Evolutionary conservation across 2,797 vertebrate species (phyloP), one percentile per base, ranked within the genome.

Genomic region (Ctenosaura bakeri): DNA sequence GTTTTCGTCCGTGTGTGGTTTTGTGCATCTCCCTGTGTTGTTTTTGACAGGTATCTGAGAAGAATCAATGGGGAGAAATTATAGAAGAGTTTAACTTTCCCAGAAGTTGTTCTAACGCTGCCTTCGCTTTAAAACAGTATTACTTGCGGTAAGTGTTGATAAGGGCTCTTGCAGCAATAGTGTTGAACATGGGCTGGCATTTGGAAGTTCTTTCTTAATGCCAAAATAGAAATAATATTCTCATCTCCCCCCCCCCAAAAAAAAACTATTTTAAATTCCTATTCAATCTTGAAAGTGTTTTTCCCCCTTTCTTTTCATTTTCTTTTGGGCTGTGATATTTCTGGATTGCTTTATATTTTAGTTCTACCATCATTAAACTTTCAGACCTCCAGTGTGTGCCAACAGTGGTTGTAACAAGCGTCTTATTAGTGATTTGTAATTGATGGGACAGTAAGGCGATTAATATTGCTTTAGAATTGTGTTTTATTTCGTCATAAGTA

Each of bases 41-140:
- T 94, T 94, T 92, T 96, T 97, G 96, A 95, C 97, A 99, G 99
- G 99, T 99, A 94, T 99, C 99, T 73, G 99, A 99, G 97, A 99
- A 98, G 98, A 99, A 99, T 98, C 99, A 99, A 96, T 99, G 99
- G 99, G 97, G 97, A 95, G 99, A 99, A 96, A 98, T 99, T 93
- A 98, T 98, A 94, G 99, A 99, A 95, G 99, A 99, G 96, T 99
- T 99, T 97, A 98, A 99, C 98, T 99, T 99, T 96, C 99, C 99
- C 92, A 98, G 98, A 98, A 99, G 98, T 98, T 99, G 99, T 96
- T 99, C 99, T 95, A 99, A 99, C 94, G 99, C 99, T 97, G 99
- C 99, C 97, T 99, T 99, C 97, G 99, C 99, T 98, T 98, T 99
- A 98, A 99, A 99, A 98, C 99, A 99, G 98, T 99, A 99, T 99